Percentiles rank a stretch among this genome's conserved stretches.
phyloP scores from a whole-genome alignment of 2,888 invertebrate species.

The Polietes domitor region DNA sequence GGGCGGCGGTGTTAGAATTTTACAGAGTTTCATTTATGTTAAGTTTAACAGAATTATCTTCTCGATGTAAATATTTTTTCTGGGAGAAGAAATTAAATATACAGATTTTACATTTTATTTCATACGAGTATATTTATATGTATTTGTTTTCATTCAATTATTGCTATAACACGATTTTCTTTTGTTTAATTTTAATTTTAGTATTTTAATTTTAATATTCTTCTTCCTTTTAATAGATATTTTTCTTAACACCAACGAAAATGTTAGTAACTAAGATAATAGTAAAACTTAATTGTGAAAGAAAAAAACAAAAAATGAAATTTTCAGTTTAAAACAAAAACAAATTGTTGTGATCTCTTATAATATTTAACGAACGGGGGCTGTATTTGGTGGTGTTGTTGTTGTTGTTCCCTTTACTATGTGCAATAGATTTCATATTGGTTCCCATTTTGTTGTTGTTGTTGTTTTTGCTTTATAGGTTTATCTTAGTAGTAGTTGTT shows the following conservation, averaged over 20 bases:
- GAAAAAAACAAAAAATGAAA: neutral
- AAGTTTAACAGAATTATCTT: neutral
- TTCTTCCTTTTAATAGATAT: too few relatives aligned
- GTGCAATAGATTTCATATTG: constrained; percentile 49
- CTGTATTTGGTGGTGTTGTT: constrained; percentile 5
- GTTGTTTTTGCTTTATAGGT: constrained; percentile 44
- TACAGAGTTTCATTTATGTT: neutral
- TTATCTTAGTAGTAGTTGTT: constrained; percentile 63
- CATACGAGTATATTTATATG: neutral
- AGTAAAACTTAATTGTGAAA: neutral
- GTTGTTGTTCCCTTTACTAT: constrained; percentile 54
- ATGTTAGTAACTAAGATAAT: neutral
- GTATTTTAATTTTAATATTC: too few relatives aligned
- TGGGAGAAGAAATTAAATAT: constrained; percentile 14
- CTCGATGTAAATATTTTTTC: neutral
- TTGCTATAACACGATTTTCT: constrained; percentile 58
- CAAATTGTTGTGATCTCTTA: constrained; percentile 11
- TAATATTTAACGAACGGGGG: constrained; percentile 17
- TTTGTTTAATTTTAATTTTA: constrained; percentile 30
- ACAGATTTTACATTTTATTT: neutral
- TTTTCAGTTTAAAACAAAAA: neutral
- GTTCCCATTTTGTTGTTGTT: constrained; percentile 20
- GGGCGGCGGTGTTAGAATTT: neutral
- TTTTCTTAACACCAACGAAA: too few relatives aligned
- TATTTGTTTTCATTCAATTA: constrained; percentile 30